Evolutionary conservation across 1,140 invertebrate species (phyloP).

Genomic region (Homalodisca vitripennis): DNA sequence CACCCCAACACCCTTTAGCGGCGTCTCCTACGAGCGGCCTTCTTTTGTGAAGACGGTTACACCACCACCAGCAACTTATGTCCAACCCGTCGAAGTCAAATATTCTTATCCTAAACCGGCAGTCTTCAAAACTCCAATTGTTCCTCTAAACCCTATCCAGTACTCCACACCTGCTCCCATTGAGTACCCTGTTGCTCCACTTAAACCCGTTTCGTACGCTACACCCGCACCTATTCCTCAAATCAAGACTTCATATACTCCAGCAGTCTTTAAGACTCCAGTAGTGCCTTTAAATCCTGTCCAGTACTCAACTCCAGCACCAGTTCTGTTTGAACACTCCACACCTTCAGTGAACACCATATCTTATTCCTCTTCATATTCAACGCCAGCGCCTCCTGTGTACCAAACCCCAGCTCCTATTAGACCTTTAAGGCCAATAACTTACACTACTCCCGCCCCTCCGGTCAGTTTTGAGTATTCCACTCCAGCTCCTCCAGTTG

Average conservation of each 20-base stretch:
- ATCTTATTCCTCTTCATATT: conserved; percentile 1
- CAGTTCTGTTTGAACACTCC: conserved; percentile 11
- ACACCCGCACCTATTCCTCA: background rate
- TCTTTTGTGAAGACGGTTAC: conserved; percentile 13
- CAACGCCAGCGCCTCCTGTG: conserved; percentile 13
- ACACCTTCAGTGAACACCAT: conserved; percentile 4
- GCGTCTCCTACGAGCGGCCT: conserved; percentile 1
- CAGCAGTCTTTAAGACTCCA: conserved; percentile 31
- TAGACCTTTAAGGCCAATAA: conserved; percentile 3
- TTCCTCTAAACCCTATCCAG: conserved; percentile 26
- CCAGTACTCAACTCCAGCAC: conserved; percentile 33
- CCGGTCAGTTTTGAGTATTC: conserved; percentile 7
- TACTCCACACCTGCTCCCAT: conserved; percentile 18
- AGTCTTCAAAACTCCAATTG: conserved; percentile 18
- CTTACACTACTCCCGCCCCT: conserved; percentile 23
- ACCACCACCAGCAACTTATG: conserved; percentile 12
- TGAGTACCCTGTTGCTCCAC: background rate
- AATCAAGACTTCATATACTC: background rate
- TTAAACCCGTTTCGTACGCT: background rate
- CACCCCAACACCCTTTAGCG: background rate
- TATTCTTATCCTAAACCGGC: conserved; percentile 24
- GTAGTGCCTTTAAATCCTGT: conserved; percentile 36
- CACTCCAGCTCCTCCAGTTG: conserved; percentile 8
- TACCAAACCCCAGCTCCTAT: conserved; percentile 34
- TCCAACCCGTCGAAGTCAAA: conserved; percentile 18